Percentiles rank a stretch among this genome's conserved stretches.
phyloP scores from a whole-genome alignment of 2,113 vertebrate species.

The Murina feae region DNA sequence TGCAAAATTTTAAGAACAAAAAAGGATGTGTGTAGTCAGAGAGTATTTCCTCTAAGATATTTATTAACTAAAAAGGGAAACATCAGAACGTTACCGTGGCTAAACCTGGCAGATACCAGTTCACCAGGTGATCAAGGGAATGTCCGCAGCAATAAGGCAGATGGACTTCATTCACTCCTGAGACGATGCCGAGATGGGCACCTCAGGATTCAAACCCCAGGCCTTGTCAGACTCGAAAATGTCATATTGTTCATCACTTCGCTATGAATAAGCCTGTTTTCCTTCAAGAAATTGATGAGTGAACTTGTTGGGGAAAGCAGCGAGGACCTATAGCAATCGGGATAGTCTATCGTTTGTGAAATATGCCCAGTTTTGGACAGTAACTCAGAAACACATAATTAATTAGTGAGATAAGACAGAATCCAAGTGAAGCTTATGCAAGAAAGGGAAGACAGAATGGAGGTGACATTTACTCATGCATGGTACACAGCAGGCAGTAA shows the following conservation, averaged over 20 bases:
- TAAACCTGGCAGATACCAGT: background rate
- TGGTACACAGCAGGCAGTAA: background rate
- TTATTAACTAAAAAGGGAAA: background rate
- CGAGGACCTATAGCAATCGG: background rate
- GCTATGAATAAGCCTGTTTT: background rate
- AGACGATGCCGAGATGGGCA: background rate
- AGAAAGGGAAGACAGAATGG: background rate
- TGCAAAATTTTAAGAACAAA: background rate
- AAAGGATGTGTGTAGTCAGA: background rate
- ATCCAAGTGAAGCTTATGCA: background rate
- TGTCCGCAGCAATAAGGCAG: background rate
- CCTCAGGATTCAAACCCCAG: background rate
- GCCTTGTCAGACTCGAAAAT: background rate
- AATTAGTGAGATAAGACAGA: background rate
- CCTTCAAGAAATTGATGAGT: background rate
- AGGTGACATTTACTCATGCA: background rate
- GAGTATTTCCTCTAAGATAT: background rate
- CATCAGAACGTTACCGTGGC: background rate
- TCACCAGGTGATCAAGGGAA: background rate
- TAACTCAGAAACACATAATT: background rate
- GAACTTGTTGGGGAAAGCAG: background rate
- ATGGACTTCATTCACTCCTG: background rate
- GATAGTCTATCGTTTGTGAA: background rate
- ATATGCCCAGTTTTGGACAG: background rate
- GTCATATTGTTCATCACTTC: background rate